phyloP scores from a whole-genome alignment of 2,113 vertebrate species.

The Numida meleagris region DNA sequence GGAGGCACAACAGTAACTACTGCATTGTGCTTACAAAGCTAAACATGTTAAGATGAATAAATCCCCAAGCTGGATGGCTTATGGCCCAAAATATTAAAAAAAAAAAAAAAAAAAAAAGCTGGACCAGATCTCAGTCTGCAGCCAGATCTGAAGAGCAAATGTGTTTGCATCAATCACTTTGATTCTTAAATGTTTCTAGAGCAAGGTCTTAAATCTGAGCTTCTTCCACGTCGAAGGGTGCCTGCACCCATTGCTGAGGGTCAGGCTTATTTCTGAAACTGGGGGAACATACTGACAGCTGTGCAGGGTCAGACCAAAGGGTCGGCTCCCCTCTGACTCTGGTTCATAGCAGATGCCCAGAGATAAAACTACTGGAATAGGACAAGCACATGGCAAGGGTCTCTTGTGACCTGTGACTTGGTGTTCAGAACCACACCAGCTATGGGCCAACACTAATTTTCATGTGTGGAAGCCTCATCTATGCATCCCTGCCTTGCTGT shows the following conservation, averaged over 20 bases:
- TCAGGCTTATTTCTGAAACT: neutral
- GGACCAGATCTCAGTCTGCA: neutral
- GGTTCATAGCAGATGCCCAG: slow-evolving; percentile 10
- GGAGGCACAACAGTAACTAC: slow-evolving; percentile 62
- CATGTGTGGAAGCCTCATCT: neutral
- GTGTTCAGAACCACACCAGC: neutral
- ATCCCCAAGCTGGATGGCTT: slow-evolving; percentile 50
- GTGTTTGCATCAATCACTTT: slow-evolving; percentile 23
- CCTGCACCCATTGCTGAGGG: neutral
- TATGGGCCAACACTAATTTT: neutral
- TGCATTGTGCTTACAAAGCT: slow-evolving; percentile 67
- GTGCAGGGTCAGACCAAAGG: neutral
- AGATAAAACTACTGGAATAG: neutral
- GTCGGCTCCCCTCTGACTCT: neutral
- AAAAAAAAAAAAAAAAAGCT: slow-evolving; percentile 50
- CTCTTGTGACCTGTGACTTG: neutral
- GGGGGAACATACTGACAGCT: neutral
- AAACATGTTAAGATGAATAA: slow-evolving; percentile 52
- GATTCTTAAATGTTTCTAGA: slow-evolving; percentile 19
- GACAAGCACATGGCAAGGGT: neutral
- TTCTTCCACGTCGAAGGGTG: neutral
- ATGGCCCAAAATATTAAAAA: slow-evolving; percentile 54
- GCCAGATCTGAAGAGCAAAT: slow-evolving; percentile 32
- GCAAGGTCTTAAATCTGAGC: slow-evolving; percentile 9
- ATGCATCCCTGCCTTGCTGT: neutral